A percentile compares a stretch with the other conserved stretches of the same genome.
Conservation (phyloP, 2,113 vertebrate genomes). For the Paramormyrops kingsleyae region DNA sequence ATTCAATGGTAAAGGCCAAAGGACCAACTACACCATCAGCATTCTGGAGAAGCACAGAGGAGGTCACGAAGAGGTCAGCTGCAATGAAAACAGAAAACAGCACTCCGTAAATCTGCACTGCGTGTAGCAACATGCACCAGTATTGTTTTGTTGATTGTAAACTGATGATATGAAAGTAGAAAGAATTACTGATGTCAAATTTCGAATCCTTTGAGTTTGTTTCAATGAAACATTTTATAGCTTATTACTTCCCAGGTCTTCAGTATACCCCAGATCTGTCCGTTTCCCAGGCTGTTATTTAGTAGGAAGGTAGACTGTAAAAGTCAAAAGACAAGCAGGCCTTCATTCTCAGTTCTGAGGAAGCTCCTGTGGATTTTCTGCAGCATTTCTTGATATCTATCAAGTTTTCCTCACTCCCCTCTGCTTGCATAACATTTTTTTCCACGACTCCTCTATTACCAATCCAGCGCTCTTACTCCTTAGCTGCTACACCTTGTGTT, state of each 20-base stretch:
- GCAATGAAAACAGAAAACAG: background rate
- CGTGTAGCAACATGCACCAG: background rate
- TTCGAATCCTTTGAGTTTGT: background rate
- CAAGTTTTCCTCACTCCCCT: background rate
- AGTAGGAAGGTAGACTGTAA: background rate
- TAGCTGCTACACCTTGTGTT: background rate
- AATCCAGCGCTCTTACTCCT: background rate
- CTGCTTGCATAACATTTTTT: background rate
- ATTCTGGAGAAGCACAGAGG: conserved; percentile 75
- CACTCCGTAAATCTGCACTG: background rate
- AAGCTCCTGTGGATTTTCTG: background rate
- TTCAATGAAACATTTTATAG: background rate
- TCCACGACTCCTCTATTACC: background rate
- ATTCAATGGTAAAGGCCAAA: conserved; percentile 88
- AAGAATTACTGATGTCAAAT: background rate
- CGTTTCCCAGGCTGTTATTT: background rate
- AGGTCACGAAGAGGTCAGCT: conserved; percentile 74
- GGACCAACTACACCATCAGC: conserved; percentile 81
- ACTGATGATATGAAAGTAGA: background rate
- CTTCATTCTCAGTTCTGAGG: background rate
- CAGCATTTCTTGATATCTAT: background rate
- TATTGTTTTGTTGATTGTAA: background rate
- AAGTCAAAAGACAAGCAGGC: background rate
- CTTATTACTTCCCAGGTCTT: background rate
- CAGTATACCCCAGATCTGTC: background rate